Conservation (phyloP, 1,140 invertebrate genomes). For the Penaeus vannamei region DNA sequence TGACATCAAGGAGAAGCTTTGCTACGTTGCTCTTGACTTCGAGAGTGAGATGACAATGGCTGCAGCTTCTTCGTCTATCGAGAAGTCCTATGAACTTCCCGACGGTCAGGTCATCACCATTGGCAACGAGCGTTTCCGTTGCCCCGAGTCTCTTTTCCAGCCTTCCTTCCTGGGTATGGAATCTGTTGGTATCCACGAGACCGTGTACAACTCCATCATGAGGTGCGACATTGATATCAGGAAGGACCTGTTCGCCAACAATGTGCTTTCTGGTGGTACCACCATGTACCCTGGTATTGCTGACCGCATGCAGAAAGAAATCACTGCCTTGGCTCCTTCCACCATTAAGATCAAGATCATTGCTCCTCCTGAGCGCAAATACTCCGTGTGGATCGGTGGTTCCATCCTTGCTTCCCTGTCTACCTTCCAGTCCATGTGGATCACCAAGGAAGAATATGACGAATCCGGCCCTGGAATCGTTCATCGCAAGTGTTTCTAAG, state of each 20-base stretch:
- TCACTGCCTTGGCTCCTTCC: constrained; percentile 86
- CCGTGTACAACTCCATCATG: constrained; percentile 92
- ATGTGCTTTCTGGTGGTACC: constrained; percentile 84
- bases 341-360: constrained; percentile 96
- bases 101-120: constrained; percentile 87
- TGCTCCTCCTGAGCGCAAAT: constrained; percentile 92
- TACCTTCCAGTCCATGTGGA: constrained; percentile 95
- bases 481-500: constrained; percentile 78
- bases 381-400: constrained; percentile 92
- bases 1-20: constrained; percentile 83
- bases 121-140: constrained; percentile 88
- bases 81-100: constrained; percentile 89
- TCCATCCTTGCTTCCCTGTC: constrained; percentile 89
- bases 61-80: constrained; percentile 69
- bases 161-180: constrained; percentile 87
- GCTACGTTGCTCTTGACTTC: constrained; percentile 48
- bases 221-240: constrained; percentile 91
- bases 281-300: constrained; percentile 89
- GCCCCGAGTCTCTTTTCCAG: constrained; percentile 88
- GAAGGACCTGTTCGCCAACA: constrained; percentile 85
- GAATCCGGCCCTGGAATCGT: constrained; percentile 76
- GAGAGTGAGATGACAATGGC: constrained; percentile 41
- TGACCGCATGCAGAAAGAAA: constrained; percentile 90
- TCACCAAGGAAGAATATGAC: constrained; percentile 81
- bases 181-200: constrained; percentile 86